A percentile compares a stretch with the other conserved stretches of the same genome.
Evolutionary conservation across 2,113 vertebrate species (phyloP).

Genomic region (Trichomycterus rosablanca): DNA sequence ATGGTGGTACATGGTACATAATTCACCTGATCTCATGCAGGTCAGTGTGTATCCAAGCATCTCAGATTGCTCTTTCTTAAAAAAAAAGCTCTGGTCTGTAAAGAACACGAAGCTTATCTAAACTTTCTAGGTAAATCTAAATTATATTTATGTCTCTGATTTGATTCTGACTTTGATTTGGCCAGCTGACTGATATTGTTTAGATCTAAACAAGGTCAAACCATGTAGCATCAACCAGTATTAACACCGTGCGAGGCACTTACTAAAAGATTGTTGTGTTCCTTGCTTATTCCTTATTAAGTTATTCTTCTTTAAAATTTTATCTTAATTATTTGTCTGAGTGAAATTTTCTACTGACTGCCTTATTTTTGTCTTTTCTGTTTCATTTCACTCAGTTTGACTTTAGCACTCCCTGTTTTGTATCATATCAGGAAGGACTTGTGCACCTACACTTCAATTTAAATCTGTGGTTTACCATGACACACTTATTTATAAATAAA

Average conservation of each 20-base stretch:
- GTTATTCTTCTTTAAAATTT: constrained; percentile 42
- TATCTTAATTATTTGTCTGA: constrained; percentile 23
- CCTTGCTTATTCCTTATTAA: constrained; percentile 20
- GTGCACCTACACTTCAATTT: constrained; percentile 37
- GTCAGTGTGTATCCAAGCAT: constrained; percentile 1
- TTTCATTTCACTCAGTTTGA: constrained; percentile 28
- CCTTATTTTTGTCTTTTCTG: neutral
- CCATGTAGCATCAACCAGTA: constrained; percentile 57
- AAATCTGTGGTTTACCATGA: constrained; percentile 39
- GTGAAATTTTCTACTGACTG: constrained; percentile 39
- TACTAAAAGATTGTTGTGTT: constrained; percentile 28
- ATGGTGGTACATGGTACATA: constrained; percentile 31
- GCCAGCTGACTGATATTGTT: constrained; percentile 20
- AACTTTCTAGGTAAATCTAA: constrained; percentile 1
- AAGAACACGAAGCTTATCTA: neutral
- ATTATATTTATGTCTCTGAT: constrained; percentile 13
- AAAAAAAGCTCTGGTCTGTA: constrained; percentile 1
- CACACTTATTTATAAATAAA: constrained; percentile 53
- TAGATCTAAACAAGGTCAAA: constrained; percentile 59
- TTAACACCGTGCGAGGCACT: constrained; percentile 50
- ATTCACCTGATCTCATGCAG: neutral
- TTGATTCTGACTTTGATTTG: constrained; percentile 14
- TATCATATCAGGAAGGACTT: constrained; percentile 6
- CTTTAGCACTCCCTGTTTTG: constrained; percentile 13
- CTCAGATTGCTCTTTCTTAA: neutral